These are phyloP conservation scores for Anisognathus igniventris DNA, from an alignment of 2,797 vertebrate species.

Conservation along the genomic window DNA sequence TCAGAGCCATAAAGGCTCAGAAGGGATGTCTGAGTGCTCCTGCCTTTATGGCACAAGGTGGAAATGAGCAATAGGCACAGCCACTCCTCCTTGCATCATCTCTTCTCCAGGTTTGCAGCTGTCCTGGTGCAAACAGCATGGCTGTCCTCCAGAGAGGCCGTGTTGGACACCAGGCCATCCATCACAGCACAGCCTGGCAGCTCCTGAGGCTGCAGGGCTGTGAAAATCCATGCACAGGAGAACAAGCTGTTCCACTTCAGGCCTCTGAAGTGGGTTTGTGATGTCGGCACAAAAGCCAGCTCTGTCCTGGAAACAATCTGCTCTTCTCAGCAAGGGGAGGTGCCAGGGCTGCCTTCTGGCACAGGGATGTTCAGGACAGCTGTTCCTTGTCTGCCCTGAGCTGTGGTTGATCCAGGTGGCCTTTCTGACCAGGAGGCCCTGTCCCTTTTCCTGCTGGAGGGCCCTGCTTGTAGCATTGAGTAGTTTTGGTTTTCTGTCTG, in stretches of 20 bases:
- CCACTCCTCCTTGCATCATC: neutral
- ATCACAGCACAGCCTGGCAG: neutral
- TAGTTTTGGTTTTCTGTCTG: neutral
- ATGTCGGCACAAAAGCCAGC: neutral
- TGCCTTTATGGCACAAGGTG: neutral
- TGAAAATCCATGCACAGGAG: neutral
- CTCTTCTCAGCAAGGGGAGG: neutral
- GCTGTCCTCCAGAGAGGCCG: neutral
- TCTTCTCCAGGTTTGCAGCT: neutral
- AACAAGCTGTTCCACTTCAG: constrained; percentile 41
- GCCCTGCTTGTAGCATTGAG: neutral
- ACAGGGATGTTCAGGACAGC: neutral
- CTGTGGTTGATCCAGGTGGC: neutral
- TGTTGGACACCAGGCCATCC: neutral
- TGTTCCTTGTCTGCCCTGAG: neutral
- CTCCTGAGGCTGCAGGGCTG: neutral
- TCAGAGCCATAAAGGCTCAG: neutral
- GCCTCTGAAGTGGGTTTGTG: neutral
- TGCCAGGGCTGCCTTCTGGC: neutral
- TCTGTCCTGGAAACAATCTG: neutral
- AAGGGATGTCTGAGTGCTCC: neutral
- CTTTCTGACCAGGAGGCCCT: neutral
- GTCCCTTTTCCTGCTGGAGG: neutral
- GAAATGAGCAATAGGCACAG: neutral
- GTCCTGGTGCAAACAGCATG: neutral